Conservation (phyloP, 2,888 invertebrate species). For the Scaptomyza tumidula region DNA sequence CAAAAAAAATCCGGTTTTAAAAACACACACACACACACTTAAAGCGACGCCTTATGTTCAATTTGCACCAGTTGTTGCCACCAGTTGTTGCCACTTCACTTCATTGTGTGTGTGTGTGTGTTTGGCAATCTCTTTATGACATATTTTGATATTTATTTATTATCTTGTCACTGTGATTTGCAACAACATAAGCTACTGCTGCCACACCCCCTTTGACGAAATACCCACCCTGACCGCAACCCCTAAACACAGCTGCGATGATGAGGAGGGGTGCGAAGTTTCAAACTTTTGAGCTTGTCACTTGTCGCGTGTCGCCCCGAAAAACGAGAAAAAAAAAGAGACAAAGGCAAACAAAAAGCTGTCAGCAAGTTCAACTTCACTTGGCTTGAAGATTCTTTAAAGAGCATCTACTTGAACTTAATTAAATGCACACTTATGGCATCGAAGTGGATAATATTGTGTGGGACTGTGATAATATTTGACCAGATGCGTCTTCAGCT, state of each 20-base stretch:
- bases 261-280: conserved; percentile 47
- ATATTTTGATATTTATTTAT: conserved; percentile 84
- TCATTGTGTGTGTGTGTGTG: too few species aligned
- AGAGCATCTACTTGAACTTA: conserved; percentile 62
- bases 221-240: conserved; percentile 55
- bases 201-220: conserved; percentile 48
- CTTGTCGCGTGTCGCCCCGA: conserved; percentile 61
- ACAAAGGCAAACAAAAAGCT: conserved; percentile 70
- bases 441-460: conserved; percentile 64
- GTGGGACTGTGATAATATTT: conserved; percentile 81
- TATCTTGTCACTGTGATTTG: conserved; percentile 81
- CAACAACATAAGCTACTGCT: conserved; percentile 66
- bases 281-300: conserved; percentile 24
- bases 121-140: conserved; percentile 80
- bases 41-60: conserved; percentile 42
- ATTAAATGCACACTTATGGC: conserved; percentile 74
- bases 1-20: conserved; percentile 19
- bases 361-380: too few species aligned
- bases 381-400: too few species aligned
- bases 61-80: conserved; percentile 34
- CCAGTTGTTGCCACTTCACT: conserved; percentile 28
- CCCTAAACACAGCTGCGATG: not conserved
- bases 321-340: conserved; percentile 1
- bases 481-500: conserved; percentile 71
- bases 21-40: conserved; percentile 1